phyloP scores from a whole-genome alignment of 1,140 invertebrate species.

The Cydia fagiglandana region DNA sequence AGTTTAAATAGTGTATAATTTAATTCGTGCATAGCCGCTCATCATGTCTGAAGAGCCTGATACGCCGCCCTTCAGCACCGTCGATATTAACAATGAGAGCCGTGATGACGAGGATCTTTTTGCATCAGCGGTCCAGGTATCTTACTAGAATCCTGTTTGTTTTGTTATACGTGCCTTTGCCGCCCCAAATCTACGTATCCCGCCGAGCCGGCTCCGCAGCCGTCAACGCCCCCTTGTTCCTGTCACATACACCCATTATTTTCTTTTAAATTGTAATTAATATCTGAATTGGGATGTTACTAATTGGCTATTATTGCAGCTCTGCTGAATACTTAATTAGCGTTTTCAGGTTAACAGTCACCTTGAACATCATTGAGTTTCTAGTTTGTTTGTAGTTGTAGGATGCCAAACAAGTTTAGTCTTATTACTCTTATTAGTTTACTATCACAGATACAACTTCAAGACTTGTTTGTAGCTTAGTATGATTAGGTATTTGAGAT shows the following conservation, averaged over 20 bases:
- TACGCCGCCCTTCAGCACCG: conserved; percentile 85
- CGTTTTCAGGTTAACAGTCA: conserved; percentile 34
- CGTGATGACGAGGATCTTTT: conserved; percentile 89
- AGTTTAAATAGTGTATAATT: conserved; percentile 15
- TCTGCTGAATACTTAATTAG: conserved; percentile 29
- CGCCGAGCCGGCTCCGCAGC: conserved; percentile 43
- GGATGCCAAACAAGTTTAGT: conserved; percentile 14
- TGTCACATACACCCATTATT: conserved; percentile 14
- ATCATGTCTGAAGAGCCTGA: conserved; percentile 84
- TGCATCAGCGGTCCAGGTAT: conserved; percentile 88
- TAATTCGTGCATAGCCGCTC: background rate
- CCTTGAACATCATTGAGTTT: conserved; percentile 30
- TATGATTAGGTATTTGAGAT: background rate
- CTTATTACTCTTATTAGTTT: background rate
- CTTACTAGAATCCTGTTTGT: conserved; percentile 67
- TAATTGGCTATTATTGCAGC: conserved; percentile 26
- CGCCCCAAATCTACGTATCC: conserved; percentile 41
- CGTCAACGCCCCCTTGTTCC: conserved; percentile 64
- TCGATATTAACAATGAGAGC: conserved; percentile 84
- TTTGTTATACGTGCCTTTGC: conserved; percentile 47
- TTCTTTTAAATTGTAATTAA: conserved; percentile 26
- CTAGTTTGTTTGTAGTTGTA: conserved; percentile 21
- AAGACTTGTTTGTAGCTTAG: conserved; percentile 5
- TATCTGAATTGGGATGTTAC: conserved; percentile 21
- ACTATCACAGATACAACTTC: background rate